phyloP scores from a whole-genome alignment of 2,888 invertebrate species.

The Drosophila kanekoi region DNA sequence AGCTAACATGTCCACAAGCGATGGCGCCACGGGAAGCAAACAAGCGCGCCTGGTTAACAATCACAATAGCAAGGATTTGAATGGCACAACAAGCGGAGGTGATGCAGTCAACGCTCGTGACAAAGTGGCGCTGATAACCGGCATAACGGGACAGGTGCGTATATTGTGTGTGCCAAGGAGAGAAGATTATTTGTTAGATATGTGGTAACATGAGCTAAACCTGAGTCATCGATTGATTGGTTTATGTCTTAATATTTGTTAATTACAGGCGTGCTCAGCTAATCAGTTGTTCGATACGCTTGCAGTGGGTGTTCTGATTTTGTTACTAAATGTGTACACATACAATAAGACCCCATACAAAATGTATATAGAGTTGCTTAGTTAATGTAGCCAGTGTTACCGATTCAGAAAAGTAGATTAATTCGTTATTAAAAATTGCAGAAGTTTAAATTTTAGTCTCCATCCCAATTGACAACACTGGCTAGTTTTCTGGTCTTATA shows the following conservation, averaged over 20 bases:
- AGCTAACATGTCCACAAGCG: slow-evolving; percentile 61
- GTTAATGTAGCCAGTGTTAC: too few relatives aligned
- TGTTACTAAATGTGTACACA: background rate
- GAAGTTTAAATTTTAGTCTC: too few relatives aligned
- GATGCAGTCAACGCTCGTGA: slow-evolving; percentile 33
- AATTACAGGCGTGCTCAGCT: background rate
- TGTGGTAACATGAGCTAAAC: background rate
- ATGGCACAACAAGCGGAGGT: slow-evolving; percentile 38
- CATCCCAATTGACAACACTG: too few relatives aligned
- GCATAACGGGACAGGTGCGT: slow-evolving; percentile 98
- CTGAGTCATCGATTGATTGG: slow-evolving; percentile 36
- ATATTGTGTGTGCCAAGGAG: background rate
- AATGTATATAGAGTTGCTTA: too few relatives aligned
- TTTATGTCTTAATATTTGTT: background rate
- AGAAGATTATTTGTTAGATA: slow-evolving; percentile 5
- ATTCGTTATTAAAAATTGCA: too few relatives aligned
- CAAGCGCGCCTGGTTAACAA: slow-evolving; percentile 51
- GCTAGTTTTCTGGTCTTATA: too few relatives aligned
- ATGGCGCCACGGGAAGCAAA: slow-evolving; percentile 62
- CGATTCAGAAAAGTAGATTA: too few relatives aligned
- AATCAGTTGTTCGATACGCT: slow-evolving; percentile 6
- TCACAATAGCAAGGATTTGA: slow-evolving; percentile 50
- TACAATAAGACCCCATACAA: background rate
- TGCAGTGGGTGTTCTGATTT: background rate
- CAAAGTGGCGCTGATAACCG: slow-evolving; percentile 94